phyloP scores from a whole-genome alignment of 2,113 vertebrate species.

The Syrmaticus mikado region DNA sequence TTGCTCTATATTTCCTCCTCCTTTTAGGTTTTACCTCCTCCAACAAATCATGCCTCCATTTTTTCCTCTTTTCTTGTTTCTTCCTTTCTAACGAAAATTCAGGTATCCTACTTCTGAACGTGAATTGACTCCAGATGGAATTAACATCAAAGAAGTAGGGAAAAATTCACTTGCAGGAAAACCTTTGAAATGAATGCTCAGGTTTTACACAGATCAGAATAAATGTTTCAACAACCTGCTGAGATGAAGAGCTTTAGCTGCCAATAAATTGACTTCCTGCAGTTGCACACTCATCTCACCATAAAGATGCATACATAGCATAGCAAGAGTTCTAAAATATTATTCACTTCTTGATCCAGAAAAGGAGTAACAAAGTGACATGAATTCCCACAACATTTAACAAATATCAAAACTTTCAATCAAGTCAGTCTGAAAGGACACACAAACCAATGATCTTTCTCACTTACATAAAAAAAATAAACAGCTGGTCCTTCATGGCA shows the following conservation, averaged over 20 bases:
- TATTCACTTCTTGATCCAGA: background rate
- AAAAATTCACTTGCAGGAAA: background rate
- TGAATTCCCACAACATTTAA: background rate
- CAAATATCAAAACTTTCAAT: background rate
- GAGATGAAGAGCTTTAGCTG: background rate
- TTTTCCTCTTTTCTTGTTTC: background rate
- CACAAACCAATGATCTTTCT: background rate
- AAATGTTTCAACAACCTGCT: background rate
- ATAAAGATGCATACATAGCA: background rate
- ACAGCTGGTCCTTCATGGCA: background rate
- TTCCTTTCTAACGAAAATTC: background rate
- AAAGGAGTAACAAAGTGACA: background rate
- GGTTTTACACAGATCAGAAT: background rate
- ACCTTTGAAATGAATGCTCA: background rate
- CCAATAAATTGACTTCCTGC: background rate
- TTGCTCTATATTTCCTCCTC: background rate
- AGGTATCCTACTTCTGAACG: background rate
- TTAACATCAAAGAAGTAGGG: background rate
- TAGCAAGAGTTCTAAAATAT: background rate
- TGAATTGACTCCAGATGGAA: slow-evolving; percentile 10
- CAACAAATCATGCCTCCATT: background rate
- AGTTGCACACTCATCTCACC: background rate
- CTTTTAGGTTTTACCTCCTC: background rate
- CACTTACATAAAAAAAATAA: background rate
- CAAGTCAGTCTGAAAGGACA: background rate